Evolutionary conservation across 1,140 invertebrate genomes (phyloP).

Genomic region (Drosophila chauvacae): DNA sequence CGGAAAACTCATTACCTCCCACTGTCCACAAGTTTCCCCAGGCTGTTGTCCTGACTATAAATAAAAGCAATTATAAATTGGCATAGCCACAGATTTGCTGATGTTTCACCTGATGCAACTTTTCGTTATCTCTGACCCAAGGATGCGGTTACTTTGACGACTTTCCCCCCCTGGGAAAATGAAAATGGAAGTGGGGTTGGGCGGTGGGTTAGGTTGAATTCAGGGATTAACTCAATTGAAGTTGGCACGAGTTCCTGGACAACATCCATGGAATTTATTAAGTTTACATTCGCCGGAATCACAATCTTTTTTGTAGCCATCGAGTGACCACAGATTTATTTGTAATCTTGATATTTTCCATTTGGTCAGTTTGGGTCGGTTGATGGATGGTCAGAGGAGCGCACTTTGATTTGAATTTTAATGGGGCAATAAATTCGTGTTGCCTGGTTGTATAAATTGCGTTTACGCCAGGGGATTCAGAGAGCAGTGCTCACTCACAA

Average conservation of each 20-base stretch:
- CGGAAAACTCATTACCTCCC: neutral
- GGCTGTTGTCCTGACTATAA: conserved; percentile 38
- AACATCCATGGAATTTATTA: conserved; percentile 32
- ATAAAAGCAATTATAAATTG: conserved; percentile 72
- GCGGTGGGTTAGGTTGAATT: neutral
- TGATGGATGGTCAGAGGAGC: neutral
- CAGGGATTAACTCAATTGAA: conserved; percentile 42
- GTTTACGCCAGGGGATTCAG: conserved; percentile 21
- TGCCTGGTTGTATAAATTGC: conserved; percentile 52
- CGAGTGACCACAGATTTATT: conserved; percentile 35
- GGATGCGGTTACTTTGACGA: conserved; percentile 51
- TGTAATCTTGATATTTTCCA: conserved; percentile 17
- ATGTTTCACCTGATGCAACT: conserved; percentile 44
- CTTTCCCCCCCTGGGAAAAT: conserved; percentile 6
- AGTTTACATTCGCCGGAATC: conserved; percentile 32
- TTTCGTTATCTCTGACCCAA: conserved; percentile 17
- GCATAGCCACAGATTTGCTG: conserved; percentile 41
- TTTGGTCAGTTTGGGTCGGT: conserved; percentile 29
- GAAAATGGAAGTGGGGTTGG: conserved; percentile 3
- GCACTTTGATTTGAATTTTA: conserved; percentile 55
- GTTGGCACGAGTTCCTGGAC: conserved; percentile 16
- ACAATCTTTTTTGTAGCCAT: conserved; percentile 14
- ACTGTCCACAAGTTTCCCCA: neutral
- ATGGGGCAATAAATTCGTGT: conserved; percentile 48
- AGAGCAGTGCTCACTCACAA: conserved; percentile 28